Base-by-base conservation (phyloP, 1,140 invertebrate species). In the Trichonephila clavata region DNA sequence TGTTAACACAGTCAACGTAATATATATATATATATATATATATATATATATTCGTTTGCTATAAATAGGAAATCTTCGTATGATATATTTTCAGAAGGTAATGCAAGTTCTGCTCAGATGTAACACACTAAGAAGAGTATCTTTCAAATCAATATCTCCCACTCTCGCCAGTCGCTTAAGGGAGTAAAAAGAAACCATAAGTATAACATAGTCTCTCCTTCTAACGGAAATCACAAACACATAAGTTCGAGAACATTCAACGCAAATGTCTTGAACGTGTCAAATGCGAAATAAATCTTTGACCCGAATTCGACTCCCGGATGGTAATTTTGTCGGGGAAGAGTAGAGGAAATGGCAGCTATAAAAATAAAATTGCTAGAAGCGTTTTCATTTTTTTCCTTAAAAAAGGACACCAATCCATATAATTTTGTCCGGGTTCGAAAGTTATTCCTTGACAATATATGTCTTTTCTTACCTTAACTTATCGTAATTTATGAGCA, bases 351-450 rank as follows among this genome's bases (percentile, higher is more conserved):
- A 89, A 89, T 71, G 63, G 18, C 24, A 68, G 60, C 88, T 43
- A 90, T 90, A 90, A 77, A 90, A 90, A 81, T 43, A 80, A 68
- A 81, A 90, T 90, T 50, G 68, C 59, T 43, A 90, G 20, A 32
- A 27, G 63, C 71, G 39, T 59, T 20, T 20, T 63, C 10, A 18
- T 63, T 63, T 20, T 63, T 63, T 68, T 65, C 7, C 57, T 1
- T 10, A 10, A n/a, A 80, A 61, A 24, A 80, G 27, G 16, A 18
- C 21, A 43, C 27, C n/a, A 8, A 50, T 43, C n/a, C 87, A 65
- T 68, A 27, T 77, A 77, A 80, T 81, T 65, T 50, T 80, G 43
- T 32, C 50, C 71, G 21, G 14, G n/a, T 43, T 81, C 57, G 59
- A 20, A 65, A 61, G n/a, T 77, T 57, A 32, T 61, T 77, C 59